Conservation (phyloP, 2,888 invertebrate genomes). For the Drosophila recens region DNA sequence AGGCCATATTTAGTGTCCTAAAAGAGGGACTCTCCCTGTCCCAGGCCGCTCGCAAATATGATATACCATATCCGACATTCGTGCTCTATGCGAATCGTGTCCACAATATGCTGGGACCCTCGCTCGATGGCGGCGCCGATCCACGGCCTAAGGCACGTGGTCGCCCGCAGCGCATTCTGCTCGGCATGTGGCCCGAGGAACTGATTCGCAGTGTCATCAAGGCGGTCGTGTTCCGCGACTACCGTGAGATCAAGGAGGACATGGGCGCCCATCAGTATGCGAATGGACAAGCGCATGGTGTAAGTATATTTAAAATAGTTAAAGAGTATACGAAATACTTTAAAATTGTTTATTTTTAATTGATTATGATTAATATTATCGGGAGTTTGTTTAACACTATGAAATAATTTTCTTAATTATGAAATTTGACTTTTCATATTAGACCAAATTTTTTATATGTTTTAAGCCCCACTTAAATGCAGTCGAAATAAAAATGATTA, state of each 20-base stretch:
- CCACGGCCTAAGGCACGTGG: constrained; percentile 96
- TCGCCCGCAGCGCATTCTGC: constrained; percentile 94
- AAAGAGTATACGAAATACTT: too few species aligned
- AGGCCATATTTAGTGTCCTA: constrained; percentile 96
- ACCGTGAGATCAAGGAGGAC: constrained; percentile 93
- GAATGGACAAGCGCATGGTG: constrained; percentile 79
- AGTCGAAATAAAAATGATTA: too few species aligned
- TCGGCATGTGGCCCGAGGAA: constrained; percentile 97
- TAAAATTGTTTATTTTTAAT: too few species aligned
- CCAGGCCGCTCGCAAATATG: constrained; percentile 96
- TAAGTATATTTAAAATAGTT: constrained; percentile 54
- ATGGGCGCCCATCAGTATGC: constrained; percentile 86
- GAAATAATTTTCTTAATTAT: too few species aligned
- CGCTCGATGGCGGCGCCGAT: constrained; percentile 95
- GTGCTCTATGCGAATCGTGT: constrained; percentile 96
- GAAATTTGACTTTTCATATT: too few species aligned
- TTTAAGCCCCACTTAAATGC: too few species aligned
- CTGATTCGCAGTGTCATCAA: constrained; percentile 96
- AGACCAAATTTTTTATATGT: too few species aligned
- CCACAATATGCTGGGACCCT: constrained; percentile 97
- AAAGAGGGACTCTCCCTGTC: constrained; percentile 95
- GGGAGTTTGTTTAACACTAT: too few species aligned
- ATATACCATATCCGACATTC: constrained; percentile 97
- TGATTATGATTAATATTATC: too few species aligned
- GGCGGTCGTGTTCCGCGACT: constrained; percentile 96